phyloP scores from a whole-genome alignment of 1,140 invertebrate species.

The Pachyrhynchus sulphureomaculatus region DNA sequence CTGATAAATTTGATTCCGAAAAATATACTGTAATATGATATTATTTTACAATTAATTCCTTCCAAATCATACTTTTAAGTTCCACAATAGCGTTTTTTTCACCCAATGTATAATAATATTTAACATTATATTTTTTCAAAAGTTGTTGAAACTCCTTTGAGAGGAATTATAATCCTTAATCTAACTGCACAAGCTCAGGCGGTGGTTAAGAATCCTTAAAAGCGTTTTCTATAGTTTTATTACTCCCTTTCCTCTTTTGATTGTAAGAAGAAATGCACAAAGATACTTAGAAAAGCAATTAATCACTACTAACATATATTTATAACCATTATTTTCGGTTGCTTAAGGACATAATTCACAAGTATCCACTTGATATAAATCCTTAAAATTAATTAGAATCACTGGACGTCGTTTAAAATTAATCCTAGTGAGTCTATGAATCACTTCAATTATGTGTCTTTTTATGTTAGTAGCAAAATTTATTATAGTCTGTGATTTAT shows the following conservation, averaged over 20 bases:
- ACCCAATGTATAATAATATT: too few species aligned
- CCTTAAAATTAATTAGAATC: constrained; percentile 40
- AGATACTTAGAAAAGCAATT: constrained; percentile 42
- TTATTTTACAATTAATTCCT: too few species aligned
- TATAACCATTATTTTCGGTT: constrained; percentile 35
- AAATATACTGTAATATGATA: too few species aligned
- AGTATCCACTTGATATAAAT: constrained; percentile 34
- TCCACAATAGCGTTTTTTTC: too few species aligned
- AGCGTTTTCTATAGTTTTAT: too few species aligned
- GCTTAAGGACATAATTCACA: constrained; percentile 32
- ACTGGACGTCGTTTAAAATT: constrained; percentile 43
- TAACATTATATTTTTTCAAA: too few species aligned
- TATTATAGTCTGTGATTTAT: neutral
- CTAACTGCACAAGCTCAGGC: neutral
- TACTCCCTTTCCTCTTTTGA: constrained; percentile 16
- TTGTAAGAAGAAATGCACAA: constrained; percentile 37
- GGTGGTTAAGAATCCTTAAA: too few species aligned
- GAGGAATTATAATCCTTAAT: too few species aligned
- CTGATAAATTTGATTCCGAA: too few species aligned
- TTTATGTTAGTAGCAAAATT: too few species aligned
- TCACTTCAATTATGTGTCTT: neutral
- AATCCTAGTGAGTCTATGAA: neutral
- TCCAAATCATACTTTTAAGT: too few species aligned
- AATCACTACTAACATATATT: constrained; percentile 42
- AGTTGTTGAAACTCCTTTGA: too few species aligned